These are phyloP conservation scores for Myotis pilosus DNA, from an alignment of 2,797 vertebrate genomes.

Conservation along the genomic window DNA sequence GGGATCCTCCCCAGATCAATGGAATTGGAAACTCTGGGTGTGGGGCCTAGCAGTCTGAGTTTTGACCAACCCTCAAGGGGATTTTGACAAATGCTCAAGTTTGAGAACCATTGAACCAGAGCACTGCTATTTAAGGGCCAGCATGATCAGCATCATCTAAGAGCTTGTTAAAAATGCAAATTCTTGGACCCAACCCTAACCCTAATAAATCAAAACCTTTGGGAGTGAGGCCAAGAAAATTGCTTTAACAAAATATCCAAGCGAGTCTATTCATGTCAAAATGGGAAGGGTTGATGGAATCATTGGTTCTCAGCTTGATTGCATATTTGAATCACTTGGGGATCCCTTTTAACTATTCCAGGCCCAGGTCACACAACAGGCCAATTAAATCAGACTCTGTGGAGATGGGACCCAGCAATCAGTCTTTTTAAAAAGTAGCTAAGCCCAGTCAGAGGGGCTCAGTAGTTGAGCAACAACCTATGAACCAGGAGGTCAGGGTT, in stretches of 20 bases:
- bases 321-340: not conserved
- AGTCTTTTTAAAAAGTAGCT: not conserved
- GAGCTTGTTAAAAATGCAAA: not conserved
- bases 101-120: not conserved
- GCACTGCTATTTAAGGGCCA: not conserved
- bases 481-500: too few relatives aligned
- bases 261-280: conserved; percentile 11
- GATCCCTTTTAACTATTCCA: not conserved
- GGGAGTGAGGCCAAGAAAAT: not conserved
- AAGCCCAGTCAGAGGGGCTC: not conserved
- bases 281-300: not conserved
- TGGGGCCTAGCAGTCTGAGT: too few relatives aligned
- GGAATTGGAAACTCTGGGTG: not conserved
- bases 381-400: not conserved
- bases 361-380: not conserved
- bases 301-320: not conserved
- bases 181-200: not conserved
- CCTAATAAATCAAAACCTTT: not conserved
- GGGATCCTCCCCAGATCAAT: not conserved
- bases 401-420: not conserved
- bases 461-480: too few relatives aligned
- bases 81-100: not conserved
- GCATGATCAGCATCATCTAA: not conserved
- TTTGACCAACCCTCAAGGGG: not conserved
- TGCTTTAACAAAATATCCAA: not conserved